Base-by-base conservation (phyloP, 1,140 invertebrate species). In the Notospermus geniculatus region DNA sequence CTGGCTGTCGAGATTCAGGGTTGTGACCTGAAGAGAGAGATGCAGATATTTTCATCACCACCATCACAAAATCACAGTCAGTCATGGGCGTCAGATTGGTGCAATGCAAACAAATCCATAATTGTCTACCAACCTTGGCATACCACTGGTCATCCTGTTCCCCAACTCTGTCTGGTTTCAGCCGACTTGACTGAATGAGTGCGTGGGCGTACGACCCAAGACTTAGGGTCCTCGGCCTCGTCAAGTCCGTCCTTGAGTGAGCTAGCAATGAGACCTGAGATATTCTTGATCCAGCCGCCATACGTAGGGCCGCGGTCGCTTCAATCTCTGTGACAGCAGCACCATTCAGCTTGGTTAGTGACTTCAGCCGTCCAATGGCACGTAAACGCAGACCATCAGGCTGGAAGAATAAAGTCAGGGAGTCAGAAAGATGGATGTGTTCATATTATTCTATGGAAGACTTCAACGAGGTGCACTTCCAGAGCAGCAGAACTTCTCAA, bases 211-310 rank as follows among this genome's bases (percentile, higher is more conserved):
- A 64, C 0, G 68, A 59, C 28, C 64, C 57, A 13, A 80, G 62
- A 56, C 66, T 72, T 1, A 80, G 68, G 13, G 74, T 73, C 13
- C 77, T 54, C 17, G 77, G 77, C 36, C 65, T 60, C n/a, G 56
- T 27, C 1, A 54, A 50, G 62, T 79, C 75, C 4, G 69, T 73
- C 25, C 77, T 65, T 2, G 73, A 71, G 56, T 73, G 69, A 25
- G 73, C 69, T 9, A 79, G 63, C 22, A 80, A 58, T 7, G 74
- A 77, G 57, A 79, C 56, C 66, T 79, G 78, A 15, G 76, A 79
- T 30, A 79, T 75, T 19, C 77, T 57, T 1, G 78, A 79, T 11
- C 77, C 77, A 27, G 78, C 77, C 15, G 77, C 76, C 45, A 77
- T 64, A 19, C 77, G 57, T n/a, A 80, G 64, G 0, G 78, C 77